Percentiles rank a stretch among this genome's conserved stretches.
These are phyloP conservation scores for Tupaia tana DNA, from an alignment of 2,113 vertebrate genomes.

Conservation along the genomic window DNA sequence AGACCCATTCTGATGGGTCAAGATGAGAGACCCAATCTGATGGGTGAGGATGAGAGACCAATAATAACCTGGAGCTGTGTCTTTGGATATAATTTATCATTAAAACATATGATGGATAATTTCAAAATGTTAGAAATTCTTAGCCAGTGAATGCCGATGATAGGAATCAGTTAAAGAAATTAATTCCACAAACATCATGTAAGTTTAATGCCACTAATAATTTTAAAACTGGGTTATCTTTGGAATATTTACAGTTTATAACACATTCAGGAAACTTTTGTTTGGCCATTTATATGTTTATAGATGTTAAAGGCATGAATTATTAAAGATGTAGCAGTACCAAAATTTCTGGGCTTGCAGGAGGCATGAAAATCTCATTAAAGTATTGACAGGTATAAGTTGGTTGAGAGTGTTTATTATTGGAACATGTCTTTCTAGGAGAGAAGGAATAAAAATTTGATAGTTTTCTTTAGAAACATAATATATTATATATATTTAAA, in stretches of 20 bases:
- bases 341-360: neutral
- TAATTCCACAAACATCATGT: neutral
- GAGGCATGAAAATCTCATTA: slow-evolving; percentile 12
- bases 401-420: slow-evolving; percentile 10
- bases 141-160: neutral
- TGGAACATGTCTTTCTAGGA: slow-evolving; percentile 24
- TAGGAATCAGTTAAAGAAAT: neutral
- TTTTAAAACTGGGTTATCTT: slow-evolving; percentile 1
- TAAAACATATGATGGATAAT: neutral
- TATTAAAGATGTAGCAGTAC: neutral
- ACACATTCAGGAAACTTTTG: neutral
- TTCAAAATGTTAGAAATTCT: neutral
- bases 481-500: neutral
- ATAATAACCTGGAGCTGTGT: neutral
- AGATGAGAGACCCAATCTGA: neutral
- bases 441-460: slow-evolving; percentile 14
- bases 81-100: slow-evolving; percentile 52
- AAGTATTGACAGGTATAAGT: slow-evolving; percentile 9
- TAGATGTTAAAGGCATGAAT: neutral
- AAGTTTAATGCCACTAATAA: neutral
- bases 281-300: neutral
- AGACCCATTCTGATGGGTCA: neutral
- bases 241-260: neutral
- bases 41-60: neutral
- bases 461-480: slow-evolving; percentile 19